Percentiles rank a stretch among this genome's conserved stretches.
phyloP scores from a whole-genome alignment of 2,113 vertebrate genomes.

The Dromas ardeola region DNA sequence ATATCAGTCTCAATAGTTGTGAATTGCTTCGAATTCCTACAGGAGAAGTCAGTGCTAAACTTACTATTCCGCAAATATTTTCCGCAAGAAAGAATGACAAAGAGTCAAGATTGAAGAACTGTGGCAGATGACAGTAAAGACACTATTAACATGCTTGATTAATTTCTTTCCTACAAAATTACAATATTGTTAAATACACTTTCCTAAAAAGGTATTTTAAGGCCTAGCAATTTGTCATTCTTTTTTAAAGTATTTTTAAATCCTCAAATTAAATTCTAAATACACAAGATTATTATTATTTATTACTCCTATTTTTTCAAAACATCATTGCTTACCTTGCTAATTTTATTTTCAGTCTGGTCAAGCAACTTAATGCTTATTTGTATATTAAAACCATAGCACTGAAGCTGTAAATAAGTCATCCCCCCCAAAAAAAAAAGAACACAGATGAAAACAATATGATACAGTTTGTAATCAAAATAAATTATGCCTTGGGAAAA shows the following conservation, averaged over 20 bases:
- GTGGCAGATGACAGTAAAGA: background rate
- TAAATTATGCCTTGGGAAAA: slow-evolving; percentile 18
- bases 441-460: slow-evolving; percentile 30
- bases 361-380: background rate
- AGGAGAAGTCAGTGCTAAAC: background rate
- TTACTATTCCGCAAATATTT: background rate
- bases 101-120: background rate
- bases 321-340: background rate
- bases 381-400: background rate
- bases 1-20: background rate
- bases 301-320: background rate
- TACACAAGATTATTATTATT: background rate
- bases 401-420: background rate
- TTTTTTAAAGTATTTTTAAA: background rate
- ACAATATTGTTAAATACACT: background rate
- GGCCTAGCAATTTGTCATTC: background rate
- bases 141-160: background rate
- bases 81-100: background rate
- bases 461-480: slow-evolving; percentile 47
- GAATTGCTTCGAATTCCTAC: background rate
- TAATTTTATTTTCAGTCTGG: slow-evolving; percentile 59
- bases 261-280: background rate
- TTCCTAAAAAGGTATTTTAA: background rate
- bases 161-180: background rate
- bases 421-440: background rate